phyloP scores from a whole-genome alignment of 2,113 vertebrate species.

The Fulmarus glacialis region DNA sequence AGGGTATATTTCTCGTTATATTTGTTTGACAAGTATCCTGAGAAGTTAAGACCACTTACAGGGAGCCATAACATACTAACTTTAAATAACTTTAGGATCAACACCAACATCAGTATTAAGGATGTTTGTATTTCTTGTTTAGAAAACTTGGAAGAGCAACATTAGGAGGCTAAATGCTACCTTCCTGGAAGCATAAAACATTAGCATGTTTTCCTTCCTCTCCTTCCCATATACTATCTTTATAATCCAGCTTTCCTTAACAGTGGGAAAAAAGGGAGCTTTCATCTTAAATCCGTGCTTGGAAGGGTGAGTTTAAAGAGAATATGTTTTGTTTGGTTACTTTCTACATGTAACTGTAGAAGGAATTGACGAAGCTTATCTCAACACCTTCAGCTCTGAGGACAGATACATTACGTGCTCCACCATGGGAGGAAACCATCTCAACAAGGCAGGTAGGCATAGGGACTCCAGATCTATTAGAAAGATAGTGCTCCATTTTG shows the following conservation, averaged over 20 bases:
- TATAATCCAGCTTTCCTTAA: not conserved
- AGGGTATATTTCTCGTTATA: not conserved
- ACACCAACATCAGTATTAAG: not conserved
- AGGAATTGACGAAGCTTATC: not conserved
- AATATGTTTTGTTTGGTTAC: not conserved
- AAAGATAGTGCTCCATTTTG: not conserved
- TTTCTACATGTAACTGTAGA: not conserved
- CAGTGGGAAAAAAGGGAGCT: not conserved
- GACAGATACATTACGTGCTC: accelerated
- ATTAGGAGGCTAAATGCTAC: not conserved
- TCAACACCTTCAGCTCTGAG: not conserved
- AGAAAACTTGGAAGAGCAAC: not conserved
- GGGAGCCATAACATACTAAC: accelerated
- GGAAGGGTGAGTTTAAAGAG: not conserved
- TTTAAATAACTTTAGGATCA: not conserved
- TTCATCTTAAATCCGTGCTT: not conserved
- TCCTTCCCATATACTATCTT: not conserved
- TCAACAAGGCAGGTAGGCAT: not conserved
- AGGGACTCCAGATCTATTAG: not conserved
- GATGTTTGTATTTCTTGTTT: not conserved
- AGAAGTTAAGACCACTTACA: not conserved
- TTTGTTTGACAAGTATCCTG: not conserved
- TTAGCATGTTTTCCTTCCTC: not conserved
- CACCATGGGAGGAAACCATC: not conserved
- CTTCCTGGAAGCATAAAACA: not conserved